Evolutionary conservation across 2,888 invertebrate species (phyloP).

Genomic region (Mylabris sibirica): DNA sequence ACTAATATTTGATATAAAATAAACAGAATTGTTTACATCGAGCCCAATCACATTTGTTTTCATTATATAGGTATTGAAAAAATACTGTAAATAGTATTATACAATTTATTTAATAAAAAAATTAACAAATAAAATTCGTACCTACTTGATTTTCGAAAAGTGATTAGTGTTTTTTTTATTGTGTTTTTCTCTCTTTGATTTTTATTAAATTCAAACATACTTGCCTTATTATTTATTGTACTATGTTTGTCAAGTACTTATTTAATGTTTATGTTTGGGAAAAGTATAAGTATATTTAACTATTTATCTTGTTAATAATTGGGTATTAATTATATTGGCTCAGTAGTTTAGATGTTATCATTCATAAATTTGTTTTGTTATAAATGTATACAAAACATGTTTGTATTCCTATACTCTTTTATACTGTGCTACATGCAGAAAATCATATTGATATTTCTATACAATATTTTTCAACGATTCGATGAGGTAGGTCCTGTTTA

Average conservation of each 20-base stretch:
- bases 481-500: not conserved
- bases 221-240: constrained; percentile 35
- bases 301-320: constrained; percentile 51
- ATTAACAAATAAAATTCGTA: constrained; percentile 18
- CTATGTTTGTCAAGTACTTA: constrained; percentile 45
- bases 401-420: constrained; percentile 33
- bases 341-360: constrained; percentile 45
- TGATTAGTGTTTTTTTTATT: constrained; percentile 22
- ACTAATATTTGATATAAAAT: constrained; percentile 55
- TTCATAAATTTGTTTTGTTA: constrained; percentile 40
- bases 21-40: constrained; percentile 52
- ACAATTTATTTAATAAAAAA: not conserved
- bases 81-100: not conserved
- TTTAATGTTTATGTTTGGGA: constrained; percentile 47
- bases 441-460: not conserved
- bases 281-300: constrained; percentile 45
- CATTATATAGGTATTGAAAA: constrained; percentile 25
- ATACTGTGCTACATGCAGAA: constrained; percentile 17
- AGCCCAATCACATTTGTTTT: constrained; percentile 54
- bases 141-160: constrained; percentile 11
- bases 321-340: constrained; percentile 49
- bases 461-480: not conserved
- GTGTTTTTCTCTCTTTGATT: not conserved
- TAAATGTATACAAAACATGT: constrained; percentile 24
- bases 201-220: constrained; percentile 33